Evolutionary conservation across 2,888 invertebrate genomes (phyloP).

Genomic region (Drosophila nr. fundita): DNA sequence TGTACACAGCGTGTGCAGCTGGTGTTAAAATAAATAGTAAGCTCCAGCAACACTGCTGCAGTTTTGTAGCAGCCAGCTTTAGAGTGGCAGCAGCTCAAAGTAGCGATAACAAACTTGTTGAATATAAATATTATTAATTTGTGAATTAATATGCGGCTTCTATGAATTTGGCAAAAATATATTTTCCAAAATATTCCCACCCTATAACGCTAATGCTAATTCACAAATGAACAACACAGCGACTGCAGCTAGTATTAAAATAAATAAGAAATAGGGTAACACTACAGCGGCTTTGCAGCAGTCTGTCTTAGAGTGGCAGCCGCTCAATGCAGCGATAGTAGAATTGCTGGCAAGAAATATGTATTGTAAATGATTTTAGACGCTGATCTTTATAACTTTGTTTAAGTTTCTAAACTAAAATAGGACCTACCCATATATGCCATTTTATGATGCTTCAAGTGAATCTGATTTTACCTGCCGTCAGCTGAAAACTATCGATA

Average conservation of each 20-base stretch:
- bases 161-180: too few species aligned
- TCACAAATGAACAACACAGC: not conserved
- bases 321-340: not conserved
- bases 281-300: not conserved
- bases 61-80: slow-evolving; percentile 1
- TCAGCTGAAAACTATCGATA: not conserved
- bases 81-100: not conserved
- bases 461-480: not conserved
- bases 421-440: not conserved
- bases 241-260: not conserved
- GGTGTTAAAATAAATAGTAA: not conserved
- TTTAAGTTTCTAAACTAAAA: not conserved
- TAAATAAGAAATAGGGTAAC: not conserved
- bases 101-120: not conserved
- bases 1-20: slow-evolving; percentile 22
- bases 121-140: not conserved
- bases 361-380: not conserved
- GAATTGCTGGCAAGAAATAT: not conserved
- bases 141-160: too few species aligned
- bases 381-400: not conserved
- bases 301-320: not conserved
- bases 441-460: not conserved
- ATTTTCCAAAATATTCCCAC: not conserved
- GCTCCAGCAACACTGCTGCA: slow-evolving; percentile 8
- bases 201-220: not conserved